Evolutionary conservation across 1,140 invertebrate genomes (phyloP).

Genomic region (Macrobrachium rosenbergii): DNA sequence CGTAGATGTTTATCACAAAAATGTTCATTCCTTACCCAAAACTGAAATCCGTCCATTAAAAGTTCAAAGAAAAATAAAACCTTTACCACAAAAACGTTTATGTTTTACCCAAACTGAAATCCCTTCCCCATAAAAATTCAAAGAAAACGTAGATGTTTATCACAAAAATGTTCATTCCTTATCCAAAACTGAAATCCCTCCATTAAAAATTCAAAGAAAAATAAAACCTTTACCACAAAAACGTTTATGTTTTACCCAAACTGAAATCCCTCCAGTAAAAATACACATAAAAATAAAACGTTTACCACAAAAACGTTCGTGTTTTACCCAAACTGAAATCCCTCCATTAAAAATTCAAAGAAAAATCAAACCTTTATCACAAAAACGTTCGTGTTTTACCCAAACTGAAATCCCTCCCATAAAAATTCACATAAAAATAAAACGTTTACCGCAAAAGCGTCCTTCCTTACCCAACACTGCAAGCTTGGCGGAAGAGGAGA

Average conservation of each 20-base stretch:
- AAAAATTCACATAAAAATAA: constrained; percentile 78
- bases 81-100: constrained; percentile 71
- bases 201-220: constrained; percentile 78
- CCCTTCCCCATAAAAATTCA: constrained; percentile 64
- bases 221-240: constrained; percentile 74
- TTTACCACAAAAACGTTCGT: too few species aligned
- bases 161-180: too few species aligned
- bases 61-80: constrained; percentile 77
- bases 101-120: constrained; percentile 67
- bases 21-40: neutral
- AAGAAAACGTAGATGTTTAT: too few species aligned
- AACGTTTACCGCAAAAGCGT: constrained; percentile 72
- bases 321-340: too few species aligned
- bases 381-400: too few species aligned
- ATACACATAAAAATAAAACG: too few species aligned
- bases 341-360: too few species aligned
- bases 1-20: too few species aligned
- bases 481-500: constrained; percentile 66
- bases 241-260: too few species aligned
- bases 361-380: too few species aligned
- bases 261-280: too few species aligned
- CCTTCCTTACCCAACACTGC: constrained; percentile 65
- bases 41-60: constrained; percentile 70
- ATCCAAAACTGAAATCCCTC: neutral
- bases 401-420: constrained; percentile 62